Conservation (phyloP, 2,888 invertebrate species). For the Oscheius sp. region DNA sequence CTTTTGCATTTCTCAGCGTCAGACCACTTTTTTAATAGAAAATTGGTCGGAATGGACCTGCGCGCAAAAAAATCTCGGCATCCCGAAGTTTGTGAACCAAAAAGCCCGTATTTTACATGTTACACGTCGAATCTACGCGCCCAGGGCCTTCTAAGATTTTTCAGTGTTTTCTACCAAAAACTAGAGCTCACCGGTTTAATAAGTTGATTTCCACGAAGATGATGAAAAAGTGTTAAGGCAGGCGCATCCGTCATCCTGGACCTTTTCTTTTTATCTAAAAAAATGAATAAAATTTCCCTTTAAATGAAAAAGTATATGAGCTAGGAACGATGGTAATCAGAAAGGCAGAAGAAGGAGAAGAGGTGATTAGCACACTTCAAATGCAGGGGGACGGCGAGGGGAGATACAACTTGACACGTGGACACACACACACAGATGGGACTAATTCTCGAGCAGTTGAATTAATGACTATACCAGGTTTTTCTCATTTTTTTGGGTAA, state of each 20-base stretch:
- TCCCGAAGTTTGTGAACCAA: too few relatives aligned
- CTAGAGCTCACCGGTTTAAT: conserved; percentile 64
- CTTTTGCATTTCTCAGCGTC: too few relatives aligned
- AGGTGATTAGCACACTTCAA: conserved; percentile 9
- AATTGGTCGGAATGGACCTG: too few relatives aligned
- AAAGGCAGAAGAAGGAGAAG: not conserved
- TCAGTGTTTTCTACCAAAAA: not conserved
- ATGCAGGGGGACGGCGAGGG: not conserved
- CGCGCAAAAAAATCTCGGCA: too few relatives aligned
- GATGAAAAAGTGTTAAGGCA: conserved; percentile 66
- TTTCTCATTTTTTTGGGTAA: too few relatives aligned
- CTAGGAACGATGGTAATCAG: conserved; percentile 19
- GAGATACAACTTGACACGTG: too few relatives aligned
- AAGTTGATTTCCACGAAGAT: conserved; percentile 68
- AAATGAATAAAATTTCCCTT: not conserved
- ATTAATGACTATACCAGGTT: too few relatives aligned
- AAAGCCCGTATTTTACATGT: not conserved
- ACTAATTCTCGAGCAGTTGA: not conserved
- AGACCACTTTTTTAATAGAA: too few relatives aligned
- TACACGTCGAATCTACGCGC: too few relatives aligned
- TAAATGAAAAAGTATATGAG: not conserved
- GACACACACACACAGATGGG: not conserved
- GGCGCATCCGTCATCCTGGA: conserved; percentile 57
- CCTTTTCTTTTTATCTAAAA: not conserved
- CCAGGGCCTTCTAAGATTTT: not conserved